These are phyloP conservation scores for Gastrophysa polygoni DNA, from an alignment of 2,888 invertebrate species.

Conservation along the genomic window DNA sequence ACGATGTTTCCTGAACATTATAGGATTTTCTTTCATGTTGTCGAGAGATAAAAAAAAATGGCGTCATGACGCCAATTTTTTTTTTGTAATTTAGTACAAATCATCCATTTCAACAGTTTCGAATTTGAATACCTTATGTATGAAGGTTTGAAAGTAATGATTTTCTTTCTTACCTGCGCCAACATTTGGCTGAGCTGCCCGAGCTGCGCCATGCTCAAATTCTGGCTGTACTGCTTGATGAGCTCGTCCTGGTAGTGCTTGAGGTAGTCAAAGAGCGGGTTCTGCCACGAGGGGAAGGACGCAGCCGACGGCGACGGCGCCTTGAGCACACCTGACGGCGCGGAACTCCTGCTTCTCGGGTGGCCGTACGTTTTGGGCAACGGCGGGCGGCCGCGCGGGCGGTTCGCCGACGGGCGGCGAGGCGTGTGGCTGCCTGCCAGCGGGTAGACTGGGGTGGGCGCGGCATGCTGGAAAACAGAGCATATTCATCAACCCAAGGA, in stretches of 20 bases:
- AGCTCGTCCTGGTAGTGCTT: constrained; percentile 58
- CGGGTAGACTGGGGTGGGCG: constrained; percentile 45
- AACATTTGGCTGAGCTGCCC: constrained; percentile 46
- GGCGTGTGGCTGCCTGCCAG: constrained; percentile 43
- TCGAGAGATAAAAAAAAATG: too few species aligned
- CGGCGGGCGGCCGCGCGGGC: constrained; percentile 62
- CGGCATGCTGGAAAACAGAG: too few species aligned
- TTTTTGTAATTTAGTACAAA: too few species aligned
- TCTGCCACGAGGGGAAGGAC: constrained; percentile 46
- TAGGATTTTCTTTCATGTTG: too few species aligned
- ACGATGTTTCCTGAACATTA: too few species aligned
- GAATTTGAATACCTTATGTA: too few species aligned
- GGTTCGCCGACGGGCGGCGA: constrained; percentile 51
- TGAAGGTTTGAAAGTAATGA: too few species aligned
- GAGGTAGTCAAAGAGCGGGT: constrained; percentile 49
- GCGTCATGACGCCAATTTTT: too few species aligned
- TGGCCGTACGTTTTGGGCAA: constrained; percentile 53
- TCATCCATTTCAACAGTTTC: too few species aligned
- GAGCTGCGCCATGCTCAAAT: constrained; percentile 45
- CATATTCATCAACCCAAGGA: too few species aligned
- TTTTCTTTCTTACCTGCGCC: constrained; percentile 36
- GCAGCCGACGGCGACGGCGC: constrained; percentile 15
- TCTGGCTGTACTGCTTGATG: constrained; percentile 56
- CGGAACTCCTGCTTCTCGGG: constrained; percentile 40
- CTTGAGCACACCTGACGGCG: too few species aligned